Evolutionary conservation across 1,140 invertebrate species (phyloP).

Genomic region (Drosophila santomea): DNA sequence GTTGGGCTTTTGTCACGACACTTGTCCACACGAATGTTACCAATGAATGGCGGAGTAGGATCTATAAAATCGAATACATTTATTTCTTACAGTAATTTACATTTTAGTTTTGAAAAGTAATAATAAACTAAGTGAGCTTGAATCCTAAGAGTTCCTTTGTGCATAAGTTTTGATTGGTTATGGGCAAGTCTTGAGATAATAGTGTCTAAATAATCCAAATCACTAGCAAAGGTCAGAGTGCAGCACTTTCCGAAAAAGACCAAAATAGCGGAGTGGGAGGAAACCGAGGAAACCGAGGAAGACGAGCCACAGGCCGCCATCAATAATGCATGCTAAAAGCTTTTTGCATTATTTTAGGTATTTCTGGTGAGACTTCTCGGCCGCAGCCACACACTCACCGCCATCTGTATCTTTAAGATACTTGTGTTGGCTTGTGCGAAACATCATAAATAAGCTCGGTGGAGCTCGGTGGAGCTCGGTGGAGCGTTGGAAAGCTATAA

Average conservation of each 20-base stretch:
- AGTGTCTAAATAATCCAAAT: conserved; percentile 14
- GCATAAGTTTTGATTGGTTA: not conserved
- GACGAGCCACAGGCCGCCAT: conserved; percentile 64
- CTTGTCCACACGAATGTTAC: conserved; percentile 22
- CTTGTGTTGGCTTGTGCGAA: conserved; percentile 36
- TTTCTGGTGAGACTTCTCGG: conserved; percentile 54
- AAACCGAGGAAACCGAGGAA: conserved; percentile 11
- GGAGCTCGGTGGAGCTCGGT: not conserved
- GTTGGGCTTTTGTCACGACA: conserved; percentile 34
- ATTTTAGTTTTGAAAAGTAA: no score
- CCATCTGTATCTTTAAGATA: conserved; percentile 71
- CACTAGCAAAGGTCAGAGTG: conserved; percentile 40
- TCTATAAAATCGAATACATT: not conserved
- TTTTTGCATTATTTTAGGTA: conserved; percentile 84
- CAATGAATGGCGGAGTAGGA: not conserved
- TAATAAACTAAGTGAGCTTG: no score
- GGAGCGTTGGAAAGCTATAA: conserved; percentile 61
- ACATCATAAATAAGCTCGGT: conserved; percentile 69
- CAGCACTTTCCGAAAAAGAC: not conserved
- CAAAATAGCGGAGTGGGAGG: conserved; percentile 2
- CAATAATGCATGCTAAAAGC: conserved; percentile 84
- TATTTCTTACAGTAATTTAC: no score
- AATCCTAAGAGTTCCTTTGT: no score
- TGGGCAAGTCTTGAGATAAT: not conserved
- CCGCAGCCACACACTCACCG: conserved; percentile 31